Base-by-base conservation (phyloP, 2,888 invertebrate genomes). In the Papilio gigon region DNA sequence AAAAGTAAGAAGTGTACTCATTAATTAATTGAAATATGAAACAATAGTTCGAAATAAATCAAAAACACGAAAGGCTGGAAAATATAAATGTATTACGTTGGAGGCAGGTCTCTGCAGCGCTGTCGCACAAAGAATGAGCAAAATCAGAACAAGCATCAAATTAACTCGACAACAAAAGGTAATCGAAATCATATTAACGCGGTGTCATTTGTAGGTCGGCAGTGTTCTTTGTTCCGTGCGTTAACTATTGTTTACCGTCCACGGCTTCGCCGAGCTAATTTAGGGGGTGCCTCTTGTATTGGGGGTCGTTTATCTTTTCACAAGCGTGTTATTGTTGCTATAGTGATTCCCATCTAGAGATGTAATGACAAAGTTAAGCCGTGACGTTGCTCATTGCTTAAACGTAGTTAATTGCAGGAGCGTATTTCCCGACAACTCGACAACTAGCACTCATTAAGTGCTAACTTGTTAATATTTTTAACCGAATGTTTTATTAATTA, bases 141-240 rank as follows among this genome's bases (percentile, higher is more conserved):
- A 53, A 67, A 61, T 53, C 47, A 35, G 63, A 25, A 47, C 63
- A 33, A 56, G 44, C 58, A 63, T 68, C 62, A 63, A 68, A 68
- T 68, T 63, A 68, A 56, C 53, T 56, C 27, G 33, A 56, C 35
- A 68, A 68, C 68, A 68, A 68, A 63, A 37, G 67, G 25, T 30
- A 42, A 63, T 58, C 58, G 58, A 58, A 68, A 63, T 68, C 68
- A 33, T 62, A 67, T 62, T 67, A 67, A 14, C 62, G 68, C 44
- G 33, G 44, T 68, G 58, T 63, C 63, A 58, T 63, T 63, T 22
- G 62, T 44, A 37, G 33, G 67, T 42, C 56, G 30, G 42, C 25
- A 47, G 62, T 20, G 63, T 58, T 63, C 63, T 63, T 68, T 68
- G 63, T 68, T 67, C 27, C 2, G 20, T 42, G 58, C 35, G 33